Evolutionary conservation across 2,888 invertebrate species (phyloP), one percentile per base, ranked within the genome.

Genomic region (Drosophila sordidula): DNA sequence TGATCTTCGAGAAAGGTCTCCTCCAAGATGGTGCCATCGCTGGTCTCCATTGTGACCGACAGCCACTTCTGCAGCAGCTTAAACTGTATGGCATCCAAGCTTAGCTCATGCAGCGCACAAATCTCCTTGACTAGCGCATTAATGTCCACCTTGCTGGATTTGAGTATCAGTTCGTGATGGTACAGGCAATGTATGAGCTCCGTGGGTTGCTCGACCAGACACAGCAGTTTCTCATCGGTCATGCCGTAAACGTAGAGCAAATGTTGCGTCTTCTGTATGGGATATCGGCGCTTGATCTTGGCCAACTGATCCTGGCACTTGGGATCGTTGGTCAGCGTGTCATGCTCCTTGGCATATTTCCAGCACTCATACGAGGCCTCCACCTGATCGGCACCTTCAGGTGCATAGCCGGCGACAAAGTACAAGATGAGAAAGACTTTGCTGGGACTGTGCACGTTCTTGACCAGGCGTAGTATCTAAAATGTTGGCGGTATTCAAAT

Each of bases 321-420:
- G 8, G 80, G 64, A 55, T 90, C 87, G 6, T 69, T 85, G 14
- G 75, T 57, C 1, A 87, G 72, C 0, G 80, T 22, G 26, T 88
- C 90, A 63, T 92, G 75, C 41, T 90, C 75, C 14, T 88, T 50
- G 0, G 90, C 90, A 69, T 89, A 92, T 51, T 91, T 91, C 81
- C 91, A 92, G 57, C 92, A 92, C 65, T 92, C 92, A 49, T 87
- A 89, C 1, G 90, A 89, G 2, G 93, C 92, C 67, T 92, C 92
- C 6, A 92, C 92, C 75, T 92, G 91, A 85, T 92, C 92, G 1
- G 91, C 92, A 0, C 92, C 92, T 36, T 91, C 90, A 0, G 92
- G 91, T 0, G 93, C 91, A 75, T 92, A 90, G 66, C 90, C 91
- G 0, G 90, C 86, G 4, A 91, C 91, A 74, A 89, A 91, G 67